phyloP scores from a whole-genome alignment of 2,888 invertebrate genomes.

The Cristatella mucedo region DNA sequence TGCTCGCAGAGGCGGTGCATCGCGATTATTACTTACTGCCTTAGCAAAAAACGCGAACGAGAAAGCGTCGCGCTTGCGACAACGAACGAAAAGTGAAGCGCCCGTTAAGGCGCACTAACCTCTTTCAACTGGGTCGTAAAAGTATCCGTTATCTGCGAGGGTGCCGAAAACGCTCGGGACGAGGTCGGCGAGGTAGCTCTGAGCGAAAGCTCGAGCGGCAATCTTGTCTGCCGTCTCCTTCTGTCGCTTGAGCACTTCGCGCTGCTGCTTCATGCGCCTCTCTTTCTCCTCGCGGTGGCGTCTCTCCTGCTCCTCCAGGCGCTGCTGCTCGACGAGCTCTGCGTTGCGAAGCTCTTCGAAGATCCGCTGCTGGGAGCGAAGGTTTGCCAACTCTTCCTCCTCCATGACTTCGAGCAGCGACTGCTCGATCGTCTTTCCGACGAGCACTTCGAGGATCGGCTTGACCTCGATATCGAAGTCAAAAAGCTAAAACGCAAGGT shows the following conservation, averaged over 20 bases:
- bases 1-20: no score
- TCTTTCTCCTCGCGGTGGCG: slow-evolving; percentile 42
- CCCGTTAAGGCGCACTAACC: slow-evolving; percentile 16
- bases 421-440: slow-evolving; percentile 76
- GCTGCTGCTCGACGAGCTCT: slow-evolving; percentile 63
- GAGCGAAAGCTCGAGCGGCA: slow-evolving; percentile 63
- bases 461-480: slow-evolving; percentile 80
- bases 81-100: neutral
- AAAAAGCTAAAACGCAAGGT: slow-evolving; percentile 48
- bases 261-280: slow-evolving; percentile 55
- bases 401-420: slow-evolving; percentile 74
- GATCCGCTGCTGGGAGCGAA: slow-evolving; percentile 60
- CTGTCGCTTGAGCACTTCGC: slow-evolving; percentile 48
- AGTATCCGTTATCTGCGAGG: slow-evolving; percentile 54
- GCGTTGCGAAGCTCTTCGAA: slow-evolving; percentile 57
- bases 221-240: slow-evolving; percentile 63
- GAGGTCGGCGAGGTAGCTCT: slow-evolving; percentile 69
- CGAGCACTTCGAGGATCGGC: slow-evolving; percentile 70
- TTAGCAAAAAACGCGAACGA: no score
- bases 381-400: slow-evolving; percentile 70
- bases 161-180: slow-evolving; percentile 67
- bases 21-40: no score
- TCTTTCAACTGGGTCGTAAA: slow-evolving; percentile 49
- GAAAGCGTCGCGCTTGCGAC: no score
- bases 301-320: slow-evolving; percentile 62